These are phyloP conservation scores for Pontoporia blainvillei DNA, from an alignment of 2,113 vertebrate genomes.

Conservation along the genomic window DNA sequence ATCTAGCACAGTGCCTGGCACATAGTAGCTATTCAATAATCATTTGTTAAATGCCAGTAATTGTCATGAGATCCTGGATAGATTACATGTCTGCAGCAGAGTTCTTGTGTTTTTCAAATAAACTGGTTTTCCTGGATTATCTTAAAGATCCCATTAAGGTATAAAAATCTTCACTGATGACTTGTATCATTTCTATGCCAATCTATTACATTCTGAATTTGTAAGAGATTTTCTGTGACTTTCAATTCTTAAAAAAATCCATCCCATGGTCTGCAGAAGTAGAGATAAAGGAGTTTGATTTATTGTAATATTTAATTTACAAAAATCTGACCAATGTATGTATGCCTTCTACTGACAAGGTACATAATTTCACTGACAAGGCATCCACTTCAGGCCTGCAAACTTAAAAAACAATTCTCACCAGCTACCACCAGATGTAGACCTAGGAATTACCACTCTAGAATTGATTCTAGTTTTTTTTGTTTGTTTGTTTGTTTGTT, in stretches of 20 bases:
- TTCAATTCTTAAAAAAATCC: neutral
- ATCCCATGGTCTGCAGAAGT: neutral
- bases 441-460: neutral
- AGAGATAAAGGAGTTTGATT: neutral
- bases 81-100: neutral
- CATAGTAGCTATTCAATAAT: neutral
- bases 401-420: slow-evolving; percentile 1
- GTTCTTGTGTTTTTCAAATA: neutral
- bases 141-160: neutral
- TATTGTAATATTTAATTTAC: neutral
- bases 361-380: neutral
- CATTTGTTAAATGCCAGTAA: neutral
- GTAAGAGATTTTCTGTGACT: neutral
- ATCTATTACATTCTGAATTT: neutral
- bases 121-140: neutral
- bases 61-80: neutral
- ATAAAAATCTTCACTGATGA: neutral
- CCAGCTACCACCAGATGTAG: neutral
- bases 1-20: neutral
- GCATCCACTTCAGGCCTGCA: neutral
- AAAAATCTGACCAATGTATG: neutral
- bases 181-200: neutral
- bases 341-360: neutral
- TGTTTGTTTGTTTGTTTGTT: no score
- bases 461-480: neutral